Conservation (phyloP, 1,140 invertebrate genomes). For the Lordiphosa collinella region DNA sequence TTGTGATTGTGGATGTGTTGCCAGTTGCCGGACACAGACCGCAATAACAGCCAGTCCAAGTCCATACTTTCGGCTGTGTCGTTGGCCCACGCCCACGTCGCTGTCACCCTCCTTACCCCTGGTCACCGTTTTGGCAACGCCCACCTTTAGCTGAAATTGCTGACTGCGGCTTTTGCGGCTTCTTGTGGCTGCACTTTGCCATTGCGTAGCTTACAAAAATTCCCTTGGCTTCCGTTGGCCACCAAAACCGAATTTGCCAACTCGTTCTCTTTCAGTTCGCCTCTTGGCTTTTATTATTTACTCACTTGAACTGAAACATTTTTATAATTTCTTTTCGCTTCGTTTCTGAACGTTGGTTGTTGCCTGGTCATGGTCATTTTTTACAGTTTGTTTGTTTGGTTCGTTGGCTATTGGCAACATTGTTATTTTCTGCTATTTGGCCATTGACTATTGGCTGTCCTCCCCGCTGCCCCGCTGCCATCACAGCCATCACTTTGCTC, state of each 20-base stretch:
- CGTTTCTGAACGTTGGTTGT: not conserved
- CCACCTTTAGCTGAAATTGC: constrained; percentile 60
- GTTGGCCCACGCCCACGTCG: constrained; percentile 15
- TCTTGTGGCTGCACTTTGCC: constrained; percentile 37
- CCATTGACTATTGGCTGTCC: constrained; percentile 62
- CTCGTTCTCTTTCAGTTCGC: not conserved
- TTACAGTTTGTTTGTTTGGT: constrained; percentile 48
- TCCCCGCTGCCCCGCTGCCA: constrained; percentile 14
- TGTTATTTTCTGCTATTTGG: constrained; percentile 75
- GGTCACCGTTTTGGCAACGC: constrained; percentile 12
- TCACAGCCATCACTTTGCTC: not conserved
- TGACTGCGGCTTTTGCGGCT: constrained; percentile 55
- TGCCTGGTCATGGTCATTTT: constrained; percentile 18
- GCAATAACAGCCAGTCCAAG: constrained; percentile 18
- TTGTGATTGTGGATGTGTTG: constrained; percentile 43
- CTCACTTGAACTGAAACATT: constrained; percentile 62
- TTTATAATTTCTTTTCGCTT: constrained; percentile 64
- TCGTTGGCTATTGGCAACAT: constrained; percentile 75
- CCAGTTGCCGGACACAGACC: constrained; percentile 41
- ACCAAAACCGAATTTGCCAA: constrained; percentile 7
- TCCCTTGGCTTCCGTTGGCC: constrained; percentile 62
- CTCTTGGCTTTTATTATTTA: constrained; percentile 53
- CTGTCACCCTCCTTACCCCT: constrained; percentile 7
- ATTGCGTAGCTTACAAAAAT: constrained; percentile 67
- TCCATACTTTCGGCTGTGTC: constrained; percentile 12